Base-by-base conservation (phyloP, 2,113 vertebrate species). In the Trachemys scripta region DNA sequence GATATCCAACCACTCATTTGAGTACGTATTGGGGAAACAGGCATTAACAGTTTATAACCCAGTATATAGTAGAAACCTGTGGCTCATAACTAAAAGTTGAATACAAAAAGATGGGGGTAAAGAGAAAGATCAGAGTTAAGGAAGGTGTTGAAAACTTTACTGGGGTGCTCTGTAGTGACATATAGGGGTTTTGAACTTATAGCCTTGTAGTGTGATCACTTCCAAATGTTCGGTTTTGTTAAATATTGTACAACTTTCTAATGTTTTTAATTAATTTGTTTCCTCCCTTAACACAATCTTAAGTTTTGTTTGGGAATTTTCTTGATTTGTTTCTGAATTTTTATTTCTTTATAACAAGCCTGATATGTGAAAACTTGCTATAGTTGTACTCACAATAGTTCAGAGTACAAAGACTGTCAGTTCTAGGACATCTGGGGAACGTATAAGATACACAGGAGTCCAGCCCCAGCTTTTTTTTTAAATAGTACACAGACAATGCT, bases 371-470 rank as follows among this genome's bases (percentile, higher is more conserved):
- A 90, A 88, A 57, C 69, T 4, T 50, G 4, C 57, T 3, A 2
- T 10, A 6, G 82, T 0, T 49, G 3, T 1, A 16, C 35, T 87
- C 5, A 13, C 11, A 2, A 88, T 10, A 51, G 5, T 6, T 14
- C 16, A 51, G 27, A 56, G 19, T 13, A 76, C 19, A 72, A 45
- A 78, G 45, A 47, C 75, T 7, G 42, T 45, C 42, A 45, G 42
- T 27, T 25, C 29, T 79, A 8, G 45, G 27, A 89, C 42, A 76
- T 7, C 86, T 75, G 53, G 80, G 11, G 65, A 88, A 59, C 0
- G 17, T n/a, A n/a, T 54, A 54, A 82, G 88, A 53, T 38, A 82
- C 4, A 42, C 3, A 76, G 38, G 9, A 75, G 62, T 12, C 38
- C 10, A 42, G 38, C 31, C 31, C 31, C 62, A 35, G 62, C 16